Evolutionary conservation across 2,888 invertebrate species (phyloP).

Genomic region (Bugula neritina): DNA sequence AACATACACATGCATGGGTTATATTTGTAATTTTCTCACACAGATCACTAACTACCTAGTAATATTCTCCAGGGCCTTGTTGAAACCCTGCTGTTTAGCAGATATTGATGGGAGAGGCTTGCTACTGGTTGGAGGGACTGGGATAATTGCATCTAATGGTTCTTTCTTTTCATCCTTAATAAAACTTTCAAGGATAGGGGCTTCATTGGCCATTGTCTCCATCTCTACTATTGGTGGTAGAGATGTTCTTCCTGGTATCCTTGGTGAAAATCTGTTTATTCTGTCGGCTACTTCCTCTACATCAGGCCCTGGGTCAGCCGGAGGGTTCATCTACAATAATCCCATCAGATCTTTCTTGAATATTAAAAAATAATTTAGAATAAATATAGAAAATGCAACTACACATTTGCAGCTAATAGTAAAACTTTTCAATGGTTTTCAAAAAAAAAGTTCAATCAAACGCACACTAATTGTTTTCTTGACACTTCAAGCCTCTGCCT

Average conservation of each 20-base stretch:
- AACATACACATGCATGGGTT: no score
- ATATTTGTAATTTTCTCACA: no score
- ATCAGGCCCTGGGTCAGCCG: not conserved
- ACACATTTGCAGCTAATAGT: no score
- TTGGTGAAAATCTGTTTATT: slow-evolving; percentile 8
- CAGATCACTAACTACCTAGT: slow-evolving; percentile 23
- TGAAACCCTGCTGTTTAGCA: slow-evolving; percentile 21
- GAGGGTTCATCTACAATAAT: slow-evolving; percentile 7
- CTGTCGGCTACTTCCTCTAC: slow-evolving; percentile 1
- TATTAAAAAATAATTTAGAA: no score
- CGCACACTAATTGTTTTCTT: no score
- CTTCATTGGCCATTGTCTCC: not conserved
- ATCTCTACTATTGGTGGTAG: slow-evolving; percentile 13
- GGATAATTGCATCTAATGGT: not conserved
- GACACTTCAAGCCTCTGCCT: no score
- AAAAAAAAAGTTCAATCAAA: no score
- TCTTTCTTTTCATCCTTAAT: not conserved
- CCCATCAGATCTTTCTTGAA: no score
- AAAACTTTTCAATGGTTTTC: no score
- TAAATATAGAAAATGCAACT: no score
- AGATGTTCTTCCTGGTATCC: slow-evolving; percentile 13
- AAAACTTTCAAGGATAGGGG: slow-evolving; percentile 17
- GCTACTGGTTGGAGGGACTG: not conserved
- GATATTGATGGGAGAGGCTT: slow-evolving; percentile 17
- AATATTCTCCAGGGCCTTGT: slow-evolving; percentile 16